Evolutionary conservation across 2,888 invertebrate genomes (phyloP), one percentile per base, ranked within the genome.

Genomic region (Megastigmus dorsalis): DNA sequence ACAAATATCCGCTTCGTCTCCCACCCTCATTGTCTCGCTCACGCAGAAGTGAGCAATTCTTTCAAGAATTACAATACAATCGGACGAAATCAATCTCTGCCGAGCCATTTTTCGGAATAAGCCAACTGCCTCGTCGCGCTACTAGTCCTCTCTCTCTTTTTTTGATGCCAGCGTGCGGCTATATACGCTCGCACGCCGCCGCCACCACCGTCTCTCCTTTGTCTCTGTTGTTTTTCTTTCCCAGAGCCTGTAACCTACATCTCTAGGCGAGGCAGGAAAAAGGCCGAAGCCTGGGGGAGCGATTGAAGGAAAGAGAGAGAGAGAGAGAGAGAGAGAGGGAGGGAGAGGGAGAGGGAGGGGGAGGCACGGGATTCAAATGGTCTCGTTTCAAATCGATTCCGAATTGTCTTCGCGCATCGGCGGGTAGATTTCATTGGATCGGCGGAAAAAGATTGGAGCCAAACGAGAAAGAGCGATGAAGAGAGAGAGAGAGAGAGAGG

Each of bases 341-440:
- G 26, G 26, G n/a, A 18, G 1, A 50, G 23, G 1, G 23, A 6
- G 9, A 3, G 45, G 43, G 2, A 43, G 18, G n/a, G 33, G 10
- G 23, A 9, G 9, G 41, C 10, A 54, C 79, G 76, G 78, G 80
- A 84, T 84, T 83, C 81, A 81, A 83, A 84, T 82, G 80, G 79
- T 82, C 83, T 82, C 83, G 81, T 84, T 84, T 83, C 80, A 82
- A 84, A 85, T 85, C 84, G 85, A 85, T 85, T 84, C 82, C 81
- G 80, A 84, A 85, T 82, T 80, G 84, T 84, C 84, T 83, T 81
- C 66, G 75, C 68, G 74, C 76, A 73, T 78, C 80, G 79, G 76
- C 79, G 79, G 80, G 75, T 80, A 80, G 77, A 83, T 84, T 81
- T 70, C 55, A 76, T 66, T 74, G 72, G 54, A 57, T 52, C 43